Base-by-base conservation (phyloP, 2,797 vertebrate species). In the Lagocephalus sceleratus region DNA sequence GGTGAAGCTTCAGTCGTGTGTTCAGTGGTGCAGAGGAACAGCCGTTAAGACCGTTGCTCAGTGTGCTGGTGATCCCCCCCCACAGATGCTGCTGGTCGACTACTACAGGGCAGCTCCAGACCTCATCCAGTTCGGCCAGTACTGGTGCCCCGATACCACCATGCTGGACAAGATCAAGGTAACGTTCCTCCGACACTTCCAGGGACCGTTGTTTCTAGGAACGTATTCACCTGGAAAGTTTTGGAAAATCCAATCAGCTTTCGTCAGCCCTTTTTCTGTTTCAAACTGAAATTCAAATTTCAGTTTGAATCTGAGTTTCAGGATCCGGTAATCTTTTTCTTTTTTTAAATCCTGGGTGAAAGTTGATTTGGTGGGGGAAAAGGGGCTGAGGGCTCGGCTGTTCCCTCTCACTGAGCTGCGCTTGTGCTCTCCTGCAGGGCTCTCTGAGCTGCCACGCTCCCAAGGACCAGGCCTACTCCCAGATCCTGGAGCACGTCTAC, bases 151-250 rank as follows among this genome's bases (percentile, higher is more conserved):
- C 12, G 94, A 98, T 11, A 94, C 92, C 1, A 95, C 93, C 43
- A 94, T 96, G 82, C 76, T 98, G 66, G 95, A 97, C 73, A 99
- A 99, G 76, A 93, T 99, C 32, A 97, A 98, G 94, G 96, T 97
- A 63, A n/a, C 8, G 5, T 4, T 25, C 23, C 23, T 7, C 4
- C 23, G 7, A 25, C 7, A 25, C 7, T 25, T 25, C 23, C 23
- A 4, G 4, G 4, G 4, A 25, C 23, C 23, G 7, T 5, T 7
- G 7, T 25, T 25, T 25, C 23, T 7, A 25, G 23, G 23, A 25
- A 25, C 7, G 23, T 25, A 7, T 25, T 25, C 4, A 25, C 23
- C 23, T 25, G 23, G 23, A 25, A 25, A 25, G 23, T 25, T 25
- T 25, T 1, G 23, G 23, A 25, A 25, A 25, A 25, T 25, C 23